Base-by-base conservation (phyloP, 2,888 invertebrate genomes). In the Atherix ibis region DNA sequence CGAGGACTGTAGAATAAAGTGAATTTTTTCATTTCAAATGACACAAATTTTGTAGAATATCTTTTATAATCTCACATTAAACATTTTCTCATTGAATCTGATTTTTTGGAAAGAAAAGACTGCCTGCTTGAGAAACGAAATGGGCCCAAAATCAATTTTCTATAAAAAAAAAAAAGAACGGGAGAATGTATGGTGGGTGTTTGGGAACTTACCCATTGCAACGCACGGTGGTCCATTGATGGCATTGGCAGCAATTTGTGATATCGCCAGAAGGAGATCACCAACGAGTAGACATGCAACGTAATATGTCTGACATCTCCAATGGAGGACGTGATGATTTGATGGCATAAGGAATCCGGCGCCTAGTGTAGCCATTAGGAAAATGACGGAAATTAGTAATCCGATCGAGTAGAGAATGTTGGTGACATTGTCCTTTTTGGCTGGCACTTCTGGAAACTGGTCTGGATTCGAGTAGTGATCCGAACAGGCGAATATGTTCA, bases 251-350 rank as follows among this genome's bases (percentile, higher is more conserved):
- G 73, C 71, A 36, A 84, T 67, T 62, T 84, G 82, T 47, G 77
- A 77, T 52, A 74, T 71, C 44, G 81, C 82, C 55, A 87, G 68
- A 51, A 83, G 66, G 43, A 81, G 67, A 62, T 85, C 80, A 41
- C 82, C 85, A 50, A 83, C 65, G 59, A 85, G 71, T 44, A 87
- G 71, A 53, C 84, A 82, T 41, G 76, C 75, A 45, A 87, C 82
- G 61, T 87, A 83, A 62, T 82, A 76, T 44, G 84, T 83, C 65
- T 87, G 85, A 56, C 85, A 85, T 50, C 82, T 71, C 81, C 85
- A 85, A 62, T 87, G 87, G 48, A 87, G 67, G 43, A 82, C 81
- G 64, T 84, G 85, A 63, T 81, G 79, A 47, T 81, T 79, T 44
- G 80, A 76, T 34, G 84, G 83, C 55, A 84, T 67, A 46, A 84